These are phyloP conservation scores for Pachycephala philippinensis DNA, from an alignment of 2,113 vertebrate genomes.

Conservation along the genomic window DNA sequence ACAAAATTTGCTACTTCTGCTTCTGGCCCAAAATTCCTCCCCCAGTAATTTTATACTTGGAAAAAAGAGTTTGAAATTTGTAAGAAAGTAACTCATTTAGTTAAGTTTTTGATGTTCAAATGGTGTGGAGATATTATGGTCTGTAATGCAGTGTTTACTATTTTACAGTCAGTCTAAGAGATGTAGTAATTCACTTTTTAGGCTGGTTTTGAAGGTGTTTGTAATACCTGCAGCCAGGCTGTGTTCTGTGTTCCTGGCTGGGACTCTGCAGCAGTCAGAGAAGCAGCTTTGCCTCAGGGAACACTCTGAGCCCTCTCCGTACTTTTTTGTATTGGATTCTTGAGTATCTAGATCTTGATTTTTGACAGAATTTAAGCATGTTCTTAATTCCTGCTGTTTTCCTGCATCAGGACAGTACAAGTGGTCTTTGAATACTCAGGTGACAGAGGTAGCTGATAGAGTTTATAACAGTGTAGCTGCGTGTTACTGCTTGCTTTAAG, in stretches of 20 bases:
- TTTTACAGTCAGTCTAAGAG: not conserved
- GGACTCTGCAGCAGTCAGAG: not conserved
- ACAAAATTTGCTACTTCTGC: not conserved
- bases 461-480: not conserved
- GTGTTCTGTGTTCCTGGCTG: not conserved
- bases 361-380: not conserved
- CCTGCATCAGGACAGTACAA: not conserved
- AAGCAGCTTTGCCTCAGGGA: not conserved
- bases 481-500: not conserved
- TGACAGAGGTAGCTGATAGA: not conserved
- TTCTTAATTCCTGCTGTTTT: not conserved
- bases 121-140: not conserved
- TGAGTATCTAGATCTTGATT: not conserved
- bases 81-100: not conserved
- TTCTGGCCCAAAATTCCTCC: not conserved
- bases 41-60: not conserved
- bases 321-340: not conserved
- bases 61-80: not conserved
- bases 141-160: not conserved
- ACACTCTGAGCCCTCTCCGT: not conserved
- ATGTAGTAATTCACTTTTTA: not conserved
- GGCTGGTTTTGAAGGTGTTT: not conserved
- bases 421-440: not conserved
- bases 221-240: not conserved
- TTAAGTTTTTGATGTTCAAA: not conserved